phyloP scores from a whole-genome alignment of 2,888 invertebrate genomes.

The Phyllotreta cruciferae region DNA sequence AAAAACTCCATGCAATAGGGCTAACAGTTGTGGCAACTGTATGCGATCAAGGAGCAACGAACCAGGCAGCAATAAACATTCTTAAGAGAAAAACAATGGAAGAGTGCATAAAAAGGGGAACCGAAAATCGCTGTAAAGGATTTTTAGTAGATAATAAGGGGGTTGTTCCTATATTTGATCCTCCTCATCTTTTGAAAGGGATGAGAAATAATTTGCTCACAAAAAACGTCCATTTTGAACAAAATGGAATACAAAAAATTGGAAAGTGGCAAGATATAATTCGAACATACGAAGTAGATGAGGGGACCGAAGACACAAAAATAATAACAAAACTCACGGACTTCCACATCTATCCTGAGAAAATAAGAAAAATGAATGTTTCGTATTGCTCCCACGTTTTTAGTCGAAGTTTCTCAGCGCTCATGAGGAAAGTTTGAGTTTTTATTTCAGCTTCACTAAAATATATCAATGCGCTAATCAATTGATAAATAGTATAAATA shows the following conservation, averaged over 20 bases:
- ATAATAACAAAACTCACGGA: conserved; percentile 3
- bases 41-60: conserved; percentile 37
- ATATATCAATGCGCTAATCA: no score
- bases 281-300: background rate
- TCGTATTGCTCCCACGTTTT: conserved; percentile 24
- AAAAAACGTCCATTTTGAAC: background rate
- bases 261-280: background rate
- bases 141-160: conserved; percentile 28
- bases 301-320: background rate
- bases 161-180: conserved; percentile 21
- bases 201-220: background rate
- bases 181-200: conserved; percentile 8
- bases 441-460: no score
- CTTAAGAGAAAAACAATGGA: conserved; percentile 14
- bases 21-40: conserved; percentile 35
- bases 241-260: background rate
- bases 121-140: conserved; percentile 29
- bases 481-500: no score
- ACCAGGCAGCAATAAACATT: conserved; percentile 25
- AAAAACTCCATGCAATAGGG: conserved; percentile 25
- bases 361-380: conserved; percentile 26
- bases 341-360: conserved; percentile 5
- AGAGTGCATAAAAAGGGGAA: conserved; percentile 4
- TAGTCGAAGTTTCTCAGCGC: conserved; percentile 12
- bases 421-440: conserved; percentile 19